A percentile compares a stretch with the other conserved stretches of the same genome.
Evolutionary conservation across 2,113 vertebrate genomes (phyloP).

Genomic region (Plestiodon gilberti): DNA sequence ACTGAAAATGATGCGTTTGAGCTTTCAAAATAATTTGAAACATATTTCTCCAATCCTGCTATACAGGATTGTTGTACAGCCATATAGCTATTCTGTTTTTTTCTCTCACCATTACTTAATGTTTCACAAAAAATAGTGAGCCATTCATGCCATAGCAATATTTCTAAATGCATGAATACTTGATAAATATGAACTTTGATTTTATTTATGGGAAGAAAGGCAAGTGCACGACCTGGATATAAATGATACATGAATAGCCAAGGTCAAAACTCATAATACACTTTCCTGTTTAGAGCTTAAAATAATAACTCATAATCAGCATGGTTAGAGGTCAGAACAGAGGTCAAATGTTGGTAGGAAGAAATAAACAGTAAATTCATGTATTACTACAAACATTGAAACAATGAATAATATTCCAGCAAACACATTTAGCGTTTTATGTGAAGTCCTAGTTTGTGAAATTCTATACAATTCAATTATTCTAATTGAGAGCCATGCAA

Average conservation of each 20-base stretch:
- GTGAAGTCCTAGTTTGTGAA: neutral
- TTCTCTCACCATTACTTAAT: constrained; percentile 51
- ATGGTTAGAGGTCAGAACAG: constrained; percentile 50
- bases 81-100: constrained; percentile 41
- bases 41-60: constrained; percentile 20
- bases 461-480: constrained; percentile 10
- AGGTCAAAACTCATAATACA: constrained; percentile 62
- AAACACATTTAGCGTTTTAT: neutral
- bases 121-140: constrained; percentile 53
- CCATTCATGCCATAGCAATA: constrained; percentile 27
- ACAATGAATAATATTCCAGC: constrained; percentile 56
- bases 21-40: constrained; percentile 24
- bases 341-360: constrained; percentile 56
- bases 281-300: constrained; percentile 58
- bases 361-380: constrained; percentile 39
- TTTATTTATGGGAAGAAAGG: constrained; percentile 64
- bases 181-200: constrained; percentile 63
- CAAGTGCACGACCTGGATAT: constrained; percentile 36
- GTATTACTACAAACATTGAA: constrained; percentile 59
- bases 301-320: constrained; percentile 64
- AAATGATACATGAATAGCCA: constrained; percentile 57
- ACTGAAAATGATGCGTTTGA: neutral
- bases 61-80: constrained; percentile 18
- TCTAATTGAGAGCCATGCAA: neutral
- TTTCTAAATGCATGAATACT: constrained; percentile 31